These are phyloP conservation scores for Brassicogethes aeneus DNA, from an alignment of 2,888 invertebrate species.

Conservation along the genomic window DNA sequence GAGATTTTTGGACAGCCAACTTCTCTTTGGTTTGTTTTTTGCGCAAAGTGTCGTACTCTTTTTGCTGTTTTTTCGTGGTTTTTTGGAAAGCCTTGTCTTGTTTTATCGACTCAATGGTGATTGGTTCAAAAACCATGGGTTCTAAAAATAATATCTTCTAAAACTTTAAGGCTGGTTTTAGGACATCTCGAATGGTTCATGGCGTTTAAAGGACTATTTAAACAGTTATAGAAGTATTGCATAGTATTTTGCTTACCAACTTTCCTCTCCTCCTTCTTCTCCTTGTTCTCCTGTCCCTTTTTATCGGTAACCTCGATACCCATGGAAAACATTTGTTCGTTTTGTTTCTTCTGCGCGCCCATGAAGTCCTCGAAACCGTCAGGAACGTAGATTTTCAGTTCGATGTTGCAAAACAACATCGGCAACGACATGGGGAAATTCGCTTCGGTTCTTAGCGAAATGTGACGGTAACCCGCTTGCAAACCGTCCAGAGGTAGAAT, in stretches of 20 bases:
- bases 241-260: not conserved
- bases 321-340: slow-evolving; percentile 90
- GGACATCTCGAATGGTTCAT: too few relatives aligned
- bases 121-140: slow-evolving; percentile 78
- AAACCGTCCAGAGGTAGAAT: slow-evolving; percentile 92
- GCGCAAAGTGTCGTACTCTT: slow-evolving; percentile 84
- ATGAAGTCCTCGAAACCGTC: slow-evolving; percentile 98
- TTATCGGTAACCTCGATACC: slow-evolving; percentile 64
- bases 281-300: slow-evolving; percentile 51
- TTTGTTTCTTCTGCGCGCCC: slow-evolving; percentile 80
- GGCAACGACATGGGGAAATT: slow-evolving; percentile 99
- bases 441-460: slow-evolving; percentile 94
- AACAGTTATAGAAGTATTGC: too few relatives aligned
- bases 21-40: slow-evolving; percentile 93
- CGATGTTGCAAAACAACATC: slow-evolving; percentile 98
- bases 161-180: too few relatives aligned
- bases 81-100: slow-evolving; percentile 89
- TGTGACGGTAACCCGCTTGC: slow-evolving; percentile 96
- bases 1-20: slow-evolving; percentile 79
- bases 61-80: slow-evolving; percentile 89
- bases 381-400: slow-evolving; percentile 98
- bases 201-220: too few relatives aligned
- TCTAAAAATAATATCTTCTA: too few relatives aligned
- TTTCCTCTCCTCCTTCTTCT: slow-evolving; percentile 63
- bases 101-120: slow-evolving; percentile 78